Evolutionary conservation across 2,797 vertebrate species (phyloP).

Genomic region (Chaunax sp.): DNA sequence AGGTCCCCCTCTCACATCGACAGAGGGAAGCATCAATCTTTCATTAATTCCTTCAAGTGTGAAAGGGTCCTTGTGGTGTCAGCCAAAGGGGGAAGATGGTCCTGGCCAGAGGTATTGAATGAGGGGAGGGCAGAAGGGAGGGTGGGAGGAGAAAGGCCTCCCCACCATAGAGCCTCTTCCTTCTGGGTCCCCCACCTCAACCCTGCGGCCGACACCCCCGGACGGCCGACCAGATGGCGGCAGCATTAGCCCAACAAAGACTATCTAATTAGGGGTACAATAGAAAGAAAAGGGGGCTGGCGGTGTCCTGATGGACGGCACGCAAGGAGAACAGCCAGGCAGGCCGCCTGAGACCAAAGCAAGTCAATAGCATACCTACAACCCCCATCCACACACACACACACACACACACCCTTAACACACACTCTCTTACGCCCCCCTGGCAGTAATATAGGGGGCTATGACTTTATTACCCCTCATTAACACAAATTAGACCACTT

Average conservation of each 20-base stretch:
- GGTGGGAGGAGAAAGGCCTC: conserved; percentile 64
- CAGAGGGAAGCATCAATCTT: conserved; percentile 83
- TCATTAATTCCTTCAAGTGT: conserved; percentile 87
- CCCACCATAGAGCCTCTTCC: conserved; percentile 50
- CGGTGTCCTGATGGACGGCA: conserved; percentile 64
- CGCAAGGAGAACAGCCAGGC: conserved; percentile 68
- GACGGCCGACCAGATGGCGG: conserved; percentile 85
- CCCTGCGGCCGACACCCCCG: conserved; percentile 62
- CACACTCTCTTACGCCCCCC: conserved; percentile 62
- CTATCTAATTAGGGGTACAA: conserved; percentile 87
- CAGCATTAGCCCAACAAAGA: conserved; percentile 85
- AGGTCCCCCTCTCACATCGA: conserved; percentile 55
- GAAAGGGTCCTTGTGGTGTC: conserved; percentile 82
- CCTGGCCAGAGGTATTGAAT: conserved; percentile 63
- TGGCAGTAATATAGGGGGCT: conserved; percentile 84
- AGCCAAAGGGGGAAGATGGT: conserved; percentile 63
- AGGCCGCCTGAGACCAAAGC: conserved; percentile 65
- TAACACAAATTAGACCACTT: conserved; percentile 91
- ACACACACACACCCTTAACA: conserved; percentile 29
- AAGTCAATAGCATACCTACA: conserved; percentile 69
- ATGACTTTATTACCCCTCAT: conserved; percentile 91
- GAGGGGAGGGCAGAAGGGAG: conserved; percentile 59
- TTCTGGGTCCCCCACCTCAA: conserved; percentile 52
- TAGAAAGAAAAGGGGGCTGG: conserved; percentile 65
- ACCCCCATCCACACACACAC: conserved; percentile 52